Conservation (phyloP, 2,888 invertebrate genomes). For the Theretra japonica region DNA sequence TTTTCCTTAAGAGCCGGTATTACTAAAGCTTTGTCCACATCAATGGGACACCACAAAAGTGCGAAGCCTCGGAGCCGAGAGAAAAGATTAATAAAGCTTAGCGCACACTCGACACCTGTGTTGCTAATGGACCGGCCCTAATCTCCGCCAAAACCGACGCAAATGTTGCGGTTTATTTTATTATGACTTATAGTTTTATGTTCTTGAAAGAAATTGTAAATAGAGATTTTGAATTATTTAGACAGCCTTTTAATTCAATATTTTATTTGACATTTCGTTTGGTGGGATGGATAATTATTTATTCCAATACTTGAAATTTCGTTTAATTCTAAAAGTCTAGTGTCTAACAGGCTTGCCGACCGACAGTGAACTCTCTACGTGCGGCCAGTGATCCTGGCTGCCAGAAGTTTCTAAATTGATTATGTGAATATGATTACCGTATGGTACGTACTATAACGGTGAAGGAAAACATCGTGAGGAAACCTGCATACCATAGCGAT, state of each 20-base stretch:
- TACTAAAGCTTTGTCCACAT: conserved; percentile 60
- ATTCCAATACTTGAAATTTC: too few relatives aligned
- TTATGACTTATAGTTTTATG: background rate
- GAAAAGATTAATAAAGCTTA: conserved; percentile 85
- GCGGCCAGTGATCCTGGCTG: too few relatives aligned
- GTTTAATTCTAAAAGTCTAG: too few relatives aligned
- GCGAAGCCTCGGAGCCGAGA: conserved; percentile 70
- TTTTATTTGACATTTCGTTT: background rate
- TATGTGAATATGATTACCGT: too few relatives aligned
- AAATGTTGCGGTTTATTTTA: conserved; percentile 32
- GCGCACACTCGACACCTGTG: conserved; percentile 80
- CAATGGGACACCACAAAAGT: conserved; percentile 75
- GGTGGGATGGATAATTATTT: too few relatives aligned
- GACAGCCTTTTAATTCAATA: background rate
- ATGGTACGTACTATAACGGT: too few relatives aligned
- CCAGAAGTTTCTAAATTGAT: too few relatives aligned
- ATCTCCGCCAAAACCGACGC: conserved; percentile 50
- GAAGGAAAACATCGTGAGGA: too few relatives aligned
- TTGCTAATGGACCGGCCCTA: conserved; percentile 78
- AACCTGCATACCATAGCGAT: too few relatives aligned
- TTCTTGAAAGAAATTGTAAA: background rate
- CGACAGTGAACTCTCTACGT: too few relatives aligned
- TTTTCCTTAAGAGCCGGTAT: conserved; percentile 22
- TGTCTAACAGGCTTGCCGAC: too few relatives aligned
- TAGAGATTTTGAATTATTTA: background rate